Base-by-base conservation (phyloP, 2,113 vertebrate genomes). In the Eurypyga helias region DNA sequence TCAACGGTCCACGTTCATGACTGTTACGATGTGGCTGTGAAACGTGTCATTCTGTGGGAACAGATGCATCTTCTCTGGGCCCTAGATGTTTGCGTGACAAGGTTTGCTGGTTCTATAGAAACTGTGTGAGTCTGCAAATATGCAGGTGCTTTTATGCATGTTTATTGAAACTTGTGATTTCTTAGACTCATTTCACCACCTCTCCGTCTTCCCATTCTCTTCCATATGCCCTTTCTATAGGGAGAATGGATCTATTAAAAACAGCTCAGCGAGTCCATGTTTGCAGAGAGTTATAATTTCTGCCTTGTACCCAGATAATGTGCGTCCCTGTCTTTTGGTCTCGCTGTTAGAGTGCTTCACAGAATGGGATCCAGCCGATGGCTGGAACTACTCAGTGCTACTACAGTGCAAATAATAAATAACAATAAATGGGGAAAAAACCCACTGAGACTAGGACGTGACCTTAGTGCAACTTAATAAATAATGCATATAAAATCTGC, bases 381-480 rank as follows among this genome's bases (percentile, higher is more conserved):
- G 34, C 62, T 90, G 51, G 38, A 41, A 14, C 21, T 45, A 2
- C 49, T 72, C 7, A 3, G n/a, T 77, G 36, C 58, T 78, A 4
- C 49, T 51, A 11, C 13, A 48, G 51, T 66, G 19, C 23, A 73
- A 77, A 62, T 70, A 45, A 83, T 72, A 96, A 24, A 46, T 19
- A 65, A 52, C 31, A 83, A 80, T 77, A 90, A 95, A 65, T 52
- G 19, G 25, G 57, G 48, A 5, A 58, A 41, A 70, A 52, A 16
- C 0, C 0, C 14, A 73, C 13, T 73, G 49, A 93, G 54, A 17
- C 49, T 66, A 17, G n/a, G 62, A 77, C 20, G 1, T 86, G 92
- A 90, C 85, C 87, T 83, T 85, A 91, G 82, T 83, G 70, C 28
- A 96, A 29, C 26, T 57, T 86, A 73, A 96, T 94, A 93, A 96